Evolutionary conservation across 2,797 vertebrate species (phyloP).

Genomic region (Mus caroli): DNA sequence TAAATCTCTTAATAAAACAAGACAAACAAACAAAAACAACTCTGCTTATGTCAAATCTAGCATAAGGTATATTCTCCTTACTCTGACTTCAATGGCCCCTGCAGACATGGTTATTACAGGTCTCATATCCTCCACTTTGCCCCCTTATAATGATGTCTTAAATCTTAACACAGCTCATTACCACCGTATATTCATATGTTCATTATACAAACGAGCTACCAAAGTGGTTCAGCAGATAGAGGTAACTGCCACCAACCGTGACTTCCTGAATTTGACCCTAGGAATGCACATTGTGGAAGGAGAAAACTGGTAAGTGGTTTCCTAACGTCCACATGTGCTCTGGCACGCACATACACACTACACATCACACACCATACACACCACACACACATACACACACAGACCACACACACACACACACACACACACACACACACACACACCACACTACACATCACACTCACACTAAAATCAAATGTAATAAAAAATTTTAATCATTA

Average conservation of each 20-base stretch:
- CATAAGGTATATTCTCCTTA: not conserved
- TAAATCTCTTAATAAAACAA: constrained; percentile 12
- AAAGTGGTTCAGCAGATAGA: not conserved
- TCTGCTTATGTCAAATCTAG: not conserved
- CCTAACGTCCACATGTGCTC: not conserved
- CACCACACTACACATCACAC: not conserved
- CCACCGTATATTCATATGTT: not conserved
- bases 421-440: too few species aligned
- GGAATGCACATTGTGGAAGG: not conserved
- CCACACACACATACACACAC: not conserved
- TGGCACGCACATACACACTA: not conserved
- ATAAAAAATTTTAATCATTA: not conserved
- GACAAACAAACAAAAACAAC: too few species aligned
- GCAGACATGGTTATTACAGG: not conserved
- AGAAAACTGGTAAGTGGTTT: not conserved
- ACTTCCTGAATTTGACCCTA: not conserved
- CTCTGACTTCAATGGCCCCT: not conserved
- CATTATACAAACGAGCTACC: not conserved
- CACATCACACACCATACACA: not conserved
- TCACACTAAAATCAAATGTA: not conserved
- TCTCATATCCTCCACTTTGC: not conserved
- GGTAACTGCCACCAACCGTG: not conserved
- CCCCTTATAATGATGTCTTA: not conserved
- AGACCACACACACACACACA: not conserved
- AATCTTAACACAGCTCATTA: constrained; percentile 54